Evolutionary conservation across 2,888 invertebrate genomes (phyloP).

Genomic region (Drosophila recens): DNA sequence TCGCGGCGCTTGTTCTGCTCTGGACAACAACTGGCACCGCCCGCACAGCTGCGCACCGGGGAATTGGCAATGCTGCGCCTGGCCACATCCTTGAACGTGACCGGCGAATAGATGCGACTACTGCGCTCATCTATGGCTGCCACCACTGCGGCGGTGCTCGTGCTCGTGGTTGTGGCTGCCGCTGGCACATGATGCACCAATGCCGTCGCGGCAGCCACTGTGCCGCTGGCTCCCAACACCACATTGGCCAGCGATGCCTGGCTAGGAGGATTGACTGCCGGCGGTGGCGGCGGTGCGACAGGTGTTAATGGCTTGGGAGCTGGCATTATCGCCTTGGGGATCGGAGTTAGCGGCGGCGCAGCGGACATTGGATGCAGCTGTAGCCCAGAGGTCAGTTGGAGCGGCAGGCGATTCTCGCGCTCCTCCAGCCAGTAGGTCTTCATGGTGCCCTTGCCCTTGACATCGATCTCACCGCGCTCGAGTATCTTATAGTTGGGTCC

Average conservation of each 20-base stretch:
- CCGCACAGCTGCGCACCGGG: slow-evolving; percentile 87
- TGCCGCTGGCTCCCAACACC: slow-evolving; percentile 58
- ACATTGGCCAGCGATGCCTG: slow-evolving; percentile 49
- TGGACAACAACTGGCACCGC: slow-evolving; percentile 12
- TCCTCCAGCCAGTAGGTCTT: slow-evolving; percentile 95
- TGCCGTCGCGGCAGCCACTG: slow-evolving; percentile 54
- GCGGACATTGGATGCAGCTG: slow-evolving; percentile 72
- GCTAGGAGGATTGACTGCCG: slow-evolving; percentile 16
- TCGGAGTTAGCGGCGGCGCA: slow-evolving; percentile 43
- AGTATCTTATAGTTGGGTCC: slow-evolving; percentile 90
- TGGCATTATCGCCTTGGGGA: slow-evolving; percentile 57
- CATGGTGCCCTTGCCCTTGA: slow-evolving; percentile 96
- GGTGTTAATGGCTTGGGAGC: slow-evolving; percentile 41
- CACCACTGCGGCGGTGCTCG: slow-evolving; percentile 20
- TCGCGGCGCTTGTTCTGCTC: slow-evolving; percentile 86
- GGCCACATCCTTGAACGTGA: slow-evolving; percentile 93
- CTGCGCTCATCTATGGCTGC: slow-evolving; percentile 86
- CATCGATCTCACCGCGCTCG: slow-evolving; percentile 93
- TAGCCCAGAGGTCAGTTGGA: slow-evolving; percentile 77
- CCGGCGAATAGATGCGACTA: slow-evolving; percentile 92
- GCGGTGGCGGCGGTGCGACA: slow-evolving; percentile 14
- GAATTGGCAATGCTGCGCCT: slow-evolving; percentile 92
- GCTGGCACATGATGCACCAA: slow-evolving; percentile 2
- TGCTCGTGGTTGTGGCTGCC: slow-evolving; percentile 33
- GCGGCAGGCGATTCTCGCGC: slow-evolving; percentile 88